These are phyloP conservation scores for Stenotaenia linearis DNA, from an alignment of 2,888 invertebrate species.

Conservation along the genomic window DNA sequence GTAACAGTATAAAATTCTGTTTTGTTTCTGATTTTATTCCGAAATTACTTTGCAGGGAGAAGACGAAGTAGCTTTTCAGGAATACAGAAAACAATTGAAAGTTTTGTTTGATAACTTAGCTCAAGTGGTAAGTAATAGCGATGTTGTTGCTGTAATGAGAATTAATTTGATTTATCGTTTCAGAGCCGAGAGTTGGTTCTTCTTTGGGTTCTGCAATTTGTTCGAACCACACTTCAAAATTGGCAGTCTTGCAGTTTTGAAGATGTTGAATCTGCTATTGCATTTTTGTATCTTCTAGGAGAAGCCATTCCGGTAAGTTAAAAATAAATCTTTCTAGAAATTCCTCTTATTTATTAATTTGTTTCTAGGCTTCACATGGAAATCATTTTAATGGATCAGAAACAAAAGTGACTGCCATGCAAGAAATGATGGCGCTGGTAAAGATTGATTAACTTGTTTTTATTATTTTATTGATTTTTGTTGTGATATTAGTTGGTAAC, in stretches of 20 bases:
- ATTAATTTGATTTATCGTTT: background rate
- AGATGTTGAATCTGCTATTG: slow-evolving; percentile 53
- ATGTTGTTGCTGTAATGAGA: background rate
- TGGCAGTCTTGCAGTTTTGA: slow-evolving; percentile 49
- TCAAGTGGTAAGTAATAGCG: slow-evolving; percentile 45
- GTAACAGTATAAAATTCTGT: slow-evolving; percentile 39
- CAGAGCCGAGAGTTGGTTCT: slow-evolving; percentile 50
- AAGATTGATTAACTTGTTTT: slow-evolving; percentile 33
- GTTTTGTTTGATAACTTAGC: slow-evolving; percentile 53
- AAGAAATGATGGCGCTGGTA: slow-evolving; percentile 50
- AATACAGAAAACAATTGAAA: slow-evolving; percentile 53
- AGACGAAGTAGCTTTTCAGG: slow-evolving; percentile 54
- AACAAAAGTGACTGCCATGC: slow-evolving; percentile 46
- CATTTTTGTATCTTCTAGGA: slow-evolving; percentile 52
- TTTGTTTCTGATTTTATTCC: background rate
- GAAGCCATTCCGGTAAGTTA: slow-evolving; percentile 48
- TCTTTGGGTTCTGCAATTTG: slow-evolving; percentile 47
- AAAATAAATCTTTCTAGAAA: background rate
- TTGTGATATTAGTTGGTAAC: slow-evolving; percentile 46
- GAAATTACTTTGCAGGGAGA: slow-evolving; percentile 46
- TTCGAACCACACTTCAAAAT: slow-evolving; percentile 46
- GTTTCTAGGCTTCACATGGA: slow-evolving; percentile 43
- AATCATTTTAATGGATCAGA: slow-evolving; percentile 48
- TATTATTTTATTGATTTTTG: background rate
- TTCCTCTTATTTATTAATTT: background rate